Percentiles rank a stretch among this genome's conserved stretches.
Conservation (phyloP, 2,888 invertebrate genomes). For the Allacma fusca region DNA sequence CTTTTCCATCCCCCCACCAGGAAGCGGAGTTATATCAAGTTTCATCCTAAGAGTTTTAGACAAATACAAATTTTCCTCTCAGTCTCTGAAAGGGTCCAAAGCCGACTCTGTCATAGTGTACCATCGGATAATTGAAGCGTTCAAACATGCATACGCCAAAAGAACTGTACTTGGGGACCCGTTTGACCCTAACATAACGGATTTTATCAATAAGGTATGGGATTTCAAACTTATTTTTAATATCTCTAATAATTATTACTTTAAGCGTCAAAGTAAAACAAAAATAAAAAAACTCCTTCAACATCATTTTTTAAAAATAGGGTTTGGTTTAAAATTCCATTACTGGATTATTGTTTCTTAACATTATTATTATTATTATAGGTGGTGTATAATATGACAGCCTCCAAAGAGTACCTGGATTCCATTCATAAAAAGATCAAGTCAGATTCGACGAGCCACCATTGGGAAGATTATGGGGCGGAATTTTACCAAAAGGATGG, state of each 20-base stretch:
- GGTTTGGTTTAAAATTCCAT: no score
- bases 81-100: background rate
- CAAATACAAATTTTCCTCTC: slow-evolving; percentile 14
- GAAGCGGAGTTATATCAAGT: slow-evolving; percentile 66
- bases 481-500: slow-evolving; percentile 70
- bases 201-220: background rate
- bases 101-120: slow-evolving; percentile 67
- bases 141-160: slow-evolving; percentile 90
- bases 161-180: slow-evolving; percentile 81
- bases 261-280: background rate
- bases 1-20: slow-evolving; percentile 67
- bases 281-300: no score
- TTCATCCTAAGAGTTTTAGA: slow-evolving; percentile 65
- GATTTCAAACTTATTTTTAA: background rate
- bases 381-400: slow-evolving; percentile 73
- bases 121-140: slow-evolving; percentile 86
- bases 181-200: slow-evolving; percentile 62
- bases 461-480: slow-evolving; percentile 78
- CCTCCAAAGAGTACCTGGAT: slow-evolving; percentile 57
- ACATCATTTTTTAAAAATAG: no score
- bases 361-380: no score
- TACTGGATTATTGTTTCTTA: no score
- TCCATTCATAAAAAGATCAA: slow-evolving; percentile 71
- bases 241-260: background rate
- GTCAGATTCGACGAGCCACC: slow-evolving; percentile 72